phyloP scores from a whole-genome alignment of 2,113 vertebrate genomes.

The Ailuropoda melanoleuca region DNA sequence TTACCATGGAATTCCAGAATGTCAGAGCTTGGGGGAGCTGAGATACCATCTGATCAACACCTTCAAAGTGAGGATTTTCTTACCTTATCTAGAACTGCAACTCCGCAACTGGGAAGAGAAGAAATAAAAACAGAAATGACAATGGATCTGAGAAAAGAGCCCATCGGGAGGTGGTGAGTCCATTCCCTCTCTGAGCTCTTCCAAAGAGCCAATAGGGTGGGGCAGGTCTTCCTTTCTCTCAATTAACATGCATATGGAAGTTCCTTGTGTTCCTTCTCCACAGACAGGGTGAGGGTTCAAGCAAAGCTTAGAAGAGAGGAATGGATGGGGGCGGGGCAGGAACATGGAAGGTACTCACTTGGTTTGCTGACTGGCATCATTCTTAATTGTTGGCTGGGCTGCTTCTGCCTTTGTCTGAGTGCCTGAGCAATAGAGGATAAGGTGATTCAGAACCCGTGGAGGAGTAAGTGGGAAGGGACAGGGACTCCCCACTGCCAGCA shows the following conservation, averaged over 20 bases:
- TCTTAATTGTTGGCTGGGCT: conserved; percentile 8
- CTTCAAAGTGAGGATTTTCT: not conserved
- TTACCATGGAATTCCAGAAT: not conserved
- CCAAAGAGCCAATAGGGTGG: not conserved
- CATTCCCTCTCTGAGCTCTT: not conserved
- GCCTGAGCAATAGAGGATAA: conserved; percentile 69
- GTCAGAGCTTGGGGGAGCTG: not conserved
- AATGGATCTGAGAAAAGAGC: not conserved
- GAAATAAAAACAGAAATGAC: not conserved
- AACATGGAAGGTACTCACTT: conserved; percentile 78
- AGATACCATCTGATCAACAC: not conserved
- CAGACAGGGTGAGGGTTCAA: not conserved
- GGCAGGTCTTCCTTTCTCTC: not conserved
- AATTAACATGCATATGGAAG: not conserved
- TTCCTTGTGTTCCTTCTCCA: not conserved
- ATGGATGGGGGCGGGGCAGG: not conserved
- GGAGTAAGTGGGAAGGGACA: not conserved
- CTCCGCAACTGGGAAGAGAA: conserved; percentile 81
- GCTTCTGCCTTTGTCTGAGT: conserved; percentile 80
- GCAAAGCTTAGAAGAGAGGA: not conserved
- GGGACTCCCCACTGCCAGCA: not conserved
- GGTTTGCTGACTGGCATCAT: conserved; percentile 87
- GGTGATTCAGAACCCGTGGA: not conserved
- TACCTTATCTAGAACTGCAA: conserved; percentile 86
- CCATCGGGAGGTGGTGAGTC: not conserved